Evolutionary conservation across 2,113 vertebrate genomes (phyloP), one percentile per base, ranked within the genome.

Genomic region (Hymenochirus boettgeri): DNA sequence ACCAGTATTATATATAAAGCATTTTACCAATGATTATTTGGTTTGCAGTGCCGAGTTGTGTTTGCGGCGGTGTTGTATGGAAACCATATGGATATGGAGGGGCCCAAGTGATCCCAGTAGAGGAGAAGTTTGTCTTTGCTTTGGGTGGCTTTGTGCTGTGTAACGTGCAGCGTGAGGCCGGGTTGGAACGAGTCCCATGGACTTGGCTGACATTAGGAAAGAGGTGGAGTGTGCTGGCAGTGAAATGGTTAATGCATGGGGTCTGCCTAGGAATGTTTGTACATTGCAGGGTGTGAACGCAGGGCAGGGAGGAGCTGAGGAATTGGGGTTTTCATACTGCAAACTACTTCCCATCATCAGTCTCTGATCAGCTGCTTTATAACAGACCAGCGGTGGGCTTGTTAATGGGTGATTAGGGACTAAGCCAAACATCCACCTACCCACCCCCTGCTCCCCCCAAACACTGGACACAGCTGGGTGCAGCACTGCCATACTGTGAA

Each of bases 371-470:
- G 33, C 15, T 9, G 3, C 33, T 12, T n/a, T n/a, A n/a, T 31
- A 18, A 65, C 39, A 47, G 22, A 57, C 19, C 53, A 47, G 39
- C 8, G 24, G 54, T 54, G 55, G 63, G 35, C 6, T 31, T 53
- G 52, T 70, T 61, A 73, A 62, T 53, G 70, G 72, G 55, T 7
- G 70, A 69, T 5, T 12, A 21, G 50, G 62, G 13, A n/a, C n/a
- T n/a, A n/a, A n/a, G 29, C 29, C 10, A 31, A 5, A 31, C 29
- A 31, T 31, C 10, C 29, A 31, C 29, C 8, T 11, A 35, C 29
- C 10, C 10, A 42, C 39, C 39, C 39, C 39, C 39, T 42, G 13
- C 2, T 15, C 5, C 39, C 15, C 7, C 11, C 13, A 1, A 31
- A 1, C 50, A 35, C 19, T 57, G 11, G 7, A 25, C 35, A 45